Percentiles rank a stretch among this genome's conserved stretches.
These are phyloP conservation scores for Agrilus cyanescens DNA, from an alignment of 2,888 invertebrate species.

Conservation along the genomic window DNA sequence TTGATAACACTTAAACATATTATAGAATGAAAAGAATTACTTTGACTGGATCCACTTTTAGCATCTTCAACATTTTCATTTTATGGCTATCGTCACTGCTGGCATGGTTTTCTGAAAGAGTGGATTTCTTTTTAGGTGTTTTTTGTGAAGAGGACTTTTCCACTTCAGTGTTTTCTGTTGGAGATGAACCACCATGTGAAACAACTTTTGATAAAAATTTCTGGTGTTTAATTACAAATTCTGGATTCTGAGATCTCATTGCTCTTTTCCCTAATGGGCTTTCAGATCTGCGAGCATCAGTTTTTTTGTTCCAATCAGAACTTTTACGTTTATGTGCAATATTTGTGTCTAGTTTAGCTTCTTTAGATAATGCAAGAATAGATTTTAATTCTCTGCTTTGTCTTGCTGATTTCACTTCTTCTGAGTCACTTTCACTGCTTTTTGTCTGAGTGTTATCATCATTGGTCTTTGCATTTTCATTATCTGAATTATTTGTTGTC, in stretches of 20 bases:
- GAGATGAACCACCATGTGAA: conserved; percentile 25
- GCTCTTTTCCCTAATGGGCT: conserved; percentile 31
- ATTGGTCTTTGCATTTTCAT: not conserved
- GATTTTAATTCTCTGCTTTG: conserved; percentile 44
- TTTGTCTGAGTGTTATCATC: not conserved
- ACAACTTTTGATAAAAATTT: conserved; percentile 46
- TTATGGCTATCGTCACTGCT: no score
- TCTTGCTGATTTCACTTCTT: conserved; percentile 2
- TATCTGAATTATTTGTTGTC: not conserved
- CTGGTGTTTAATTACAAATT: conserved; percentile 50
- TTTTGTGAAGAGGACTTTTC: no score
- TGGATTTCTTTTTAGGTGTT: no score
- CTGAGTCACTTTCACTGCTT: not conserved
- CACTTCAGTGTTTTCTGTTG: not conserved
- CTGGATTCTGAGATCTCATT: conserved; percentile 51
- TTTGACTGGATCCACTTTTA: not conserved
- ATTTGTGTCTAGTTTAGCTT: conserved; percentile 50
- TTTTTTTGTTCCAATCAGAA: conserved; percentile 30
- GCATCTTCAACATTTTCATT: conserved; percentile 1
- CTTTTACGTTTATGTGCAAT: conserved; percentile 37
- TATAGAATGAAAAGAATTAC: no score
- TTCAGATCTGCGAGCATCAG: conserved; percentile 22
- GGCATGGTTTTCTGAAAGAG: no score
- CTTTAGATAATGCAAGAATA: conserved; percentile 52
- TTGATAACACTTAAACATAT: no score